A percentile compares a stretch with the other conserved stretches of the same genome.
Evolutionary conservation across 2,113 vertebrate genomes (phyloP).

Genomic region (Amazona vittata): DNA sequence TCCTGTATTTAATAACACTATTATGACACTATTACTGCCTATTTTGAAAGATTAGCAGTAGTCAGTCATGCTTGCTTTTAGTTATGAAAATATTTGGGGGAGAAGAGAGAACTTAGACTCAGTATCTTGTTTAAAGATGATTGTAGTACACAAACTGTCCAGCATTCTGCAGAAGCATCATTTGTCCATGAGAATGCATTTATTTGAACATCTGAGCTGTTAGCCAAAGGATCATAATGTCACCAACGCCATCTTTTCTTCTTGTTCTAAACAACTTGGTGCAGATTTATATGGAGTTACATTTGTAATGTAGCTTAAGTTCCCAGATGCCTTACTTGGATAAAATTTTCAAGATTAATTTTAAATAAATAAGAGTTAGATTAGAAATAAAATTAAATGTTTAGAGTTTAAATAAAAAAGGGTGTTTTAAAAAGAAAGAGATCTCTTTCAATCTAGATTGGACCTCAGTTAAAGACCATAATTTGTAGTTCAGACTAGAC

Average conservation of each 20-base stretch:
- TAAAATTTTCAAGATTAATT: neutral
- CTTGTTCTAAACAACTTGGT: neutral
- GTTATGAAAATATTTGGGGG: neutral
- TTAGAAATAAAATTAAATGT: neutral
- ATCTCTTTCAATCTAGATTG: neutral
- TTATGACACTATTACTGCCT: neutral
- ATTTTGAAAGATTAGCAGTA: neutral
- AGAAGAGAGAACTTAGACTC: neutral
- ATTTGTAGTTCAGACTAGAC: neutral
- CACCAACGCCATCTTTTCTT: neutral
- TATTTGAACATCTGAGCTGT: neutral
- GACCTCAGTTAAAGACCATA: neutral
- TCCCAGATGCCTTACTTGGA: neutral
- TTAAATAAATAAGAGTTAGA: neutral
- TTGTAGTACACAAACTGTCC: neutral
- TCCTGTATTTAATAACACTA: neutral
- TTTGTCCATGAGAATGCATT: neutral
- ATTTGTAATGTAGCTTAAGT: neutral
- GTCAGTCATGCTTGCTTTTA: neutral
- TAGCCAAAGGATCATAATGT: neutral
- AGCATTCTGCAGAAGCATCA: neutral
- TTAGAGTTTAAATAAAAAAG: neutral
- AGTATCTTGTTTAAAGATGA: neutral
- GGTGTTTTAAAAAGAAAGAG: neutral
- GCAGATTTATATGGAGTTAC: neutral